A percentile compares a stretch with the other conserved stretches of the same genome.
phyloP scores from a whole-genome alignment of 1,140 invertebrate genomes.

The Philopotamus ludificatus region DNA sequence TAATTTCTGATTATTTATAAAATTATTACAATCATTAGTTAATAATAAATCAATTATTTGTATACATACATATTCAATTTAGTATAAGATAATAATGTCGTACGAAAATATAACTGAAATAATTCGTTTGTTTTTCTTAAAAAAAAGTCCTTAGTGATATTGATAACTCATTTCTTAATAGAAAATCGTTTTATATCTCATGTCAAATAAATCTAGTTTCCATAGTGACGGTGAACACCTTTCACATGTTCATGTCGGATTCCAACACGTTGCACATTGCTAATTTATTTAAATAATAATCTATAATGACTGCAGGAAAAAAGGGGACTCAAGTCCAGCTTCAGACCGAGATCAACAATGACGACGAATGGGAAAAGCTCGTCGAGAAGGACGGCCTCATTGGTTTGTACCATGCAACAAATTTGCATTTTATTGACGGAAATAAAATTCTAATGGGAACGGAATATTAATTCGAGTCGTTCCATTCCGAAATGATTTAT shows the following conservation, averaged over 20 bases:
- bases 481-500: not conserved
- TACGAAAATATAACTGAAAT: too few relatives aligned
- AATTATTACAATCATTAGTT: too few relatives aligned
- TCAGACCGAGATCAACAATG: constrained; percentile 76
- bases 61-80: too few relatives aligned
- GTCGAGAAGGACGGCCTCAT: constrained; percentile 75
- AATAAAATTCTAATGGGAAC: not conserved
- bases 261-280: not conserved
- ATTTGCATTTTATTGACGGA: constrained; percentile 3
- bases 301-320: constrained; percentile 57
- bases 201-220: not conserved
- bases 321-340: constrained; percentile 73
- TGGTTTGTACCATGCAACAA: constrained; percentile 56
- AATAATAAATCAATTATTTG: too few relatives aligned
- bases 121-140: too few relatives aligned
- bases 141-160: too few relatives aligned
- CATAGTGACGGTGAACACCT: not conserved
- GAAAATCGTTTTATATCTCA: too few relatives aligned
- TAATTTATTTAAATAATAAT: not conserved
- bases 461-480: not conserved
- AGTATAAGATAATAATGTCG: too few relatives aligned
- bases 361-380: constrained; percentile 86
- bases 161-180: too few relatives aligned
- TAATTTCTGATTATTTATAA: too few relatives aligned
- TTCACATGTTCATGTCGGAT: not conserved